Base-by-base conservation (phyloP, 2,797 vertebrate species). In the Poeciliopsis gracilis region DNA sequence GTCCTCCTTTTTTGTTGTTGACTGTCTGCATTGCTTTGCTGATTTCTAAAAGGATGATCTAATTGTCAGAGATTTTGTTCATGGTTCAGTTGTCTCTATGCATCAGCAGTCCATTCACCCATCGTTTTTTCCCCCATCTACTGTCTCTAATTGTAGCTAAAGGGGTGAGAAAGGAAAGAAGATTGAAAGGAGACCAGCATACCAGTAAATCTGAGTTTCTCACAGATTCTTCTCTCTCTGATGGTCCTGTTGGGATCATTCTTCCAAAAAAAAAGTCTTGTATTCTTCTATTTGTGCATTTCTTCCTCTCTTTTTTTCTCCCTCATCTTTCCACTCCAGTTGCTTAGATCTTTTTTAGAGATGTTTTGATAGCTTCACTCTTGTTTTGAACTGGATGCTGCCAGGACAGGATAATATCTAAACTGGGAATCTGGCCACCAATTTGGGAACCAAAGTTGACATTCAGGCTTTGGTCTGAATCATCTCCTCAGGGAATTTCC, bases 1-100 rank as follows among this genome's bases (percentile, higher is more conserved):
- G 82, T 91, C 89, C 88, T 89, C 77, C 10, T 87, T 93, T 61
- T 61, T 59, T 86, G 82, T 89, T 81, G 87, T 86, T 89, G 80
- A 87, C 73, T 88, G 89, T 92, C 75, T 28, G 88, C 91, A 94
- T 93, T 85, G 94, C 95, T 94, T 94, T 94, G 94, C 92, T 89
- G 84, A 89, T 90, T 81, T 90, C 81, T 87, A 83, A 91, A 86
- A 94, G 95, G 95, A 95, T 96, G 92, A 90, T 92, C 84, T 96
- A 95, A 95, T 94, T 90, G 85, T 93, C 89, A 92, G 88, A 90
- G 89, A 81, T 88, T 88, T 43, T 92, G 82, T 92, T 91, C 88
- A 90, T 89, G 88, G 93, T 91, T 90, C 87, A 90, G 85, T 90
- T 92, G 85, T 93, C 79, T 90, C 86, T 78, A 80, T 90, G 89